Base-by-base conservation (phyloP, 1,140 invertebrate genomes). In the Palaemon carinicauda region DNA sequence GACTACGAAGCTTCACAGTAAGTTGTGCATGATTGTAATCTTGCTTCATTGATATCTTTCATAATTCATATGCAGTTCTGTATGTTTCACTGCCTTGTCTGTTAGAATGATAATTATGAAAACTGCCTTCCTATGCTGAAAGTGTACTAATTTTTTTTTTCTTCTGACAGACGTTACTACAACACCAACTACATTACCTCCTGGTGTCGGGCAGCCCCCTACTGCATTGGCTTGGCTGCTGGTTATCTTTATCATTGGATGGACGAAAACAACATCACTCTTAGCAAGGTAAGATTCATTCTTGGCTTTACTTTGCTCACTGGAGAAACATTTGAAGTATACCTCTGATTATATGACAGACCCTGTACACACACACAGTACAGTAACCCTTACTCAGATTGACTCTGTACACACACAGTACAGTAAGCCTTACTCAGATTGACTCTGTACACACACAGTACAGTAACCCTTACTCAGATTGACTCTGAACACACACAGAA, bases 121-220 rank as follows among this genome's bases (percentile, higher is more conserved):
- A 15, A 3, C 7, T 65, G 1, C 51, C 21, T 10, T n/a, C 51
- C 19, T n/a, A 0, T 12, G 5, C 17, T 15, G 19, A 0, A 33
- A 10, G 10, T 73, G 29, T 29, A n/a, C 69, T 73, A 29, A 33
- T 27, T 73, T 27, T 73, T n/a, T 73, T 29, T 41, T 33, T 73
- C 27, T 73, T 24, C 21, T 69, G n/a, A 1, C 83, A 86, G 83
- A 27, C 14, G 52, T 60, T 86, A 74, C 78, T 86, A 86, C 65
- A 79, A 54, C 15, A n/a, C 41, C 12, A 69, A 73, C 65, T 86
- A 86, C 77, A 54, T 80, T 21, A 31, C 78, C 60, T 78, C 83
- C 9, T 86, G 83, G 83, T 86, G 83, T 41, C 77, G 83, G 4
- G 83, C 83, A 5, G 83, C 77, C 12, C 77, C 83, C 15, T 86